Conservation (phyloP, 2,888 invertebrate genomes). For the Drosophila kuntzei region DNA sequence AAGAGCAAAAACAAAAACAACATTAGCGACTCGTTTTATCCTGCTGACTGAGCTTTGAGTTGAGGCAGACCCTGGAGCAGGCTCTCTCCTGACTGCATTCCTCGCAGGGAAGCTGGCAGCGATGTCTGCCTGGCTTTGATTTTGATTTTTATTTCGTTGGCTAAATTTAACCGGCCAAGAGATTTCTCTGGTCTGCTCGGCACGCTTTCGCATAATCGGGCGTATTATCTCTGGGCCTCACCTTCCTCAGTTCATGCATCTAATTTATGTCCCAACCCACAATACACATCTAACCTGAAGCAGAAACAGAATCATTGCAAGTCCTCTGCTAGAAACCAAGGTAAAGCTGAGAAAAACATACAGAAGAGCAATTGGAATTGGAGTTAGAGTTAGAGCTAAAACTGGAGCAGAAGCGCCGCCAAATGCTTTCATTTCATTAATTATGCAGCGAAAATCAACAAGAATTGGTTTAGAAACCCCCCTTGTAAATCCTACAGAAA, state of each 20-base stretch:
- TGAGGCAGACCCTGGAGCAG: constrained; percentile 21
- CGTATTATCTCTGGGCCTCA: constrained; percentile 48
- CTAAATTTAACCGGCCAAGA: constrained; percentile 34
- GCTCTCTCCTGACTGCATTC: constrained; percentile 39
- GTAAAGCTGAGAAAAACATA: constrained; percentile 1
- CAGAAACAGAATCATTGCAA: constrained; percentile 1
- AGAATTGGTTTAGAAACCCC: constrained; percentile 17
- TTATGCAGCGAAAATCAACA: constrained; percentile 70
- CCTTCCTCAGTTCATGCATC: constrained; percentile 27
- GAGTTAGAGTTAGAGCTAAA: neutral
- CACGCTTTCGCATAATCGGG: constrained; percentile 65
- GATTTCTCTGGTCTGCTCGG: constrained; percentile 29
- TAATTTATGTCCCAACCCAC: constrained; percentile 42
- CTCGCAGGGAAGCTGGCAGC: constrained; percentile 30
- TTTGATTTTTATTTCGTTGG: constrained; percentile 46
- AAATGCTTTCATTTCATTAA: constrained; percentile 70
- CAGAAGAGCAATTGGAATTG: neutral
- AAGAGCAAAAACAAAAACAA: constrained; percentile 27
- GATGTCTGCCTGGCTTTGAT: constrained; percentile 29
- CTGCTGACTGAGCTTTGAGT: constrained; percentile 69
- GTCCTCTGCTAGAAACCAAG: constrained; percentile 4
- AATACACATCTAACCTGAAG: constrained; percentile 19
- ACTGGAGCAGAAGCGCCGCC: constrained; percentile 1
- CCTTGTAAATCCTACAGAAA: constrained; percentile 3
- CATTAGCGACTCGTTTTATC: constrained; percentile 73